Evolutionary conservation across 2,113 vertebrate species (phyloP).

Genomic region (Chaetorhynchus papuensis): DNA sequence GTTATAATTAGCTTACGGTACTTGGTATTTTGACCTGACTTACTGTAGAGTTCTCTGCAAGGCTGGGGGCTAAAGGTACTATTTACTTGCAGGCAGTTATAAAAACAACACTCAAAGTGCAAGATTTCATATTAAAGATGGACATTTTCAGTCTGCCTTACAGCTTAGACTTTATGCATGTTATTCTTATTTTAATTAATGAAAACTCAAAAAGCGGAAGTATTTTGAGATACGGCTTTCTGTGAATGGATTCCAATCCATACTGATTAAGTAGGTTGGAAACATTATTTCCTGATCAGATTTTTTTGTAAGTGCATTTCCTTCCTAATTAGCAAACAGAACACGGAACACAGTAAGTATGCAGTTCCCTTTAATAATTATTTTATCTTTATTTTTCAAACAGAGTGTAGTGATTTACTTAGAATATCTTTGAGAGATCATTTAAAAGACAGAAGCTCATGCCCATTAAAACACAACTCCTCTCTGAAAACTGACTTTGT

Average conservation of each 20-base stretch:
- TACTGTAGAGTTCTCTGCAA: neutral
- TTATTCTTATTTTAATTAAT: neutral
- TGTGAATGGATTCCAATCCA: neutral
- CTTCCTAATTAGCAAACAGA: slow-evolving; percentile 1
- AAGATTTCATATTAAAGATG: neutral
- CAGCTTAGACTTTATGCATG: neutral
- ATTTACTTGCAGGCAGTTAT: neutral
- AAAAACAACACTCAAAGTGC: neutral
- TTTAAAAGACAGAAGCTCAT: slow-evolving; percentile 31
- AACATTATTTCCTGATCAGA: neutral
- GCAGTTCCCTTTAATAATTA: neutral
- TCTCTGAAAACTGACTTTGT: slow-evolving; percentile 29
- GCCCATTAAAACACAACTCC: neutral
- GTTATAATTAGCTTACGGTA: neutral
- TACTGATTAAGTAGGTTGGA: neutral
- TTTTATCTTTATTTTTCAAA: slow-evolving; percentile 15
- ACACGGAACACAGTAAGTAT: neutral
- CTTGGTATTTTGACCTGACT: neutral
- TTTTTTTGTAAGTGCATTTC: neutral
- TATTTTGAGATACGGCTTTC: neutral
- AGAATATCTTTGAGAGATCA: neutral
- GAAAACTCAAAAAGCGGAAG: neutral
- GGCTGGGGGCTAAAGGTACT: neutral
- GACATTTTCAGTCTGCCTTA: neutral
- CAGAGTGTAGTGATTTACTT: neutral